Evolutionary conservation across 2,888 invertebrate genomes (phyloP), one percentile per base, ranked within the genome.

Genomic region (Alentia gelatinosa): DNA sequence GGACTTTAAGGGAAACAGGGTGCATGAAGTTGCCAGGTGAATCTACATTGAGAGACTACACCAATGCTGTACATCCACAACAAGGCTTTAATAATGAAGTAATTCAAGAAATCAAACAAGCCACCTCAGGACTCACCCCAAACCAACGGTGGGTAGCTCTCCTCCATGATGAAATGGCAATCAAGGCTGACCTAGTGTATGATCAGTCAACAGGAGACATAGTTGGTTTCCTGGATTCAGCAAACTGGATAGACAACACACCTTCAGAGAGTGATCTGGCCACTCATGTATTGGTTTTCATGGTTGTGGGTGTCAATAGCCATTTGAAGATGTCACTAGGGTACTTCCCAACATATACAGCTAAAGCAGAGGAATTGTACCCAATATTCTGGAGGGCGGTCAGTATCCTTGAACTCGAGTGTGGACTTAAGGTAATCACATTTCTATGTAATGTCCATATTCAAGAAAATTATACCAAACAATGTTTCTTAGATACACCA

Each of bases 341-440:
- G 9, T 75, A 89, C 68, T 91, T 91, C 84, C 40, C 40, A 23
- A 91, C 91, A 33, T 9, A 19, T 7, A 30, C 9, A 12, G 89
- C 75, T 7, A 89, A 68, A 9, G 40, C 91, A 9, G 40, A 89
- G 12, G 1, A 5, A 15, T 3, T 91, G 1, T 91, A 47, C 50
- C 89, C 91, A 7, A 30, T 91, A 7, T 37, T 91, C 30, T 91
- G 91, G 91, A n/a, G 40, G 26, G 91, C 91, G 3, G 79, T 91
- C 3, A 68, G 9, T 4, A 56, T 63, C 23, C 47, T 91, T 12
- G 91, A 91, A 75, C 7, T n/a, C n/a, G 26, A 19, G 1, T 74
- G 74, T 40, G 79, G 39, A 7, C 47, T 91, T 0, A 91, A 91
- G 50, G 68, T 68, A 30, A 42, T 12, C 47, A 15, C 9, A 42